These are phyloP conservation scores for Bombus balteatus DNA, from an alignment of 1,140 invertebrate genomes.

Conservation along the genomic window DNA sequence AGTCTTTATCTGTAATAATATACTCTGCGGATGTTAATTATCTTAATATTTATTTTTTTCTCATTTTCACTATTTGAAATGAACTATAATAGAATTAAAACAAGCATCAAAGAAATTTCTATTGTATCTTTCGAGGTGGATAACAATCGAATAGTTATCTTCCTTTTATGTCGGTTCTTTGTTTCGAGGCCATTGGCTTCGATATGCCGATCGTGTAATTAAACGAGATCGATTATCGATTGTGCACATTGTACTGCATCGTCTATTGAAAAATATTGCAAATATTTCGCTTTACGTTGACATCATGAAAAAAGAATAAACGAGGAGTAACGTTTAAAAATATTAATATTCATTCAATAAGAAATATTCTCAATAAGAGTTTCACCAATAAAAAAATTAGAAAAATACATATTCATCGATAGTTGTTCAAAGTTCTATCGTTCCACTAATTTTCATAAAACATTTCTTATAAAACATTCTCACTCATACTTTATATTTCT, in stretches of 20 bases:
- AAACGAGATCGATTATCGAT: conserved; percentile 47
- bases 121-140: background rate
- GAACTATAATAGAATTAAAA: background rate
- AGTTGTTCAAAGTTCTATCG: background rate
- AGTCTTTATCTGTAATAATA: no score
- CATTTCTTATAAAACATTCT: background rate
- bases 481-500: background rate
- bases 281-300: background rate
- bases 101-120: background rate
- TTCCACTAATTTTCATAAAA: background rate
- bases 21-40: no score
- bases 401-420: no score
- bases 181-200: conserved; percentile 26
- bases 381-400: background rate
- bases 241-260: background rate
- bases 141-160: conserved; percentile 25
- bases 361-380: background rate
- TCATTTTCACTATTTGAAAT: background rate
- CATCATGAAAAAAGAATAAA: background rate
- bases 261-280: conserved; percentile 6
- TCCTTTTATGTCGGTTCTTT: conserved; percentile 4
- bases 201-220: conserved; percentile 14
- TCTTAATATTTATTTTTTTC: background rate
- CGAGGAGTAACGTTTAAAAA: background rate
- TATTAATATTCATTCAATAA: background rate